Conservation (phyloP, 2,797 vertebrate genomes). For the Poeciliopsis gracilis region DNA sequence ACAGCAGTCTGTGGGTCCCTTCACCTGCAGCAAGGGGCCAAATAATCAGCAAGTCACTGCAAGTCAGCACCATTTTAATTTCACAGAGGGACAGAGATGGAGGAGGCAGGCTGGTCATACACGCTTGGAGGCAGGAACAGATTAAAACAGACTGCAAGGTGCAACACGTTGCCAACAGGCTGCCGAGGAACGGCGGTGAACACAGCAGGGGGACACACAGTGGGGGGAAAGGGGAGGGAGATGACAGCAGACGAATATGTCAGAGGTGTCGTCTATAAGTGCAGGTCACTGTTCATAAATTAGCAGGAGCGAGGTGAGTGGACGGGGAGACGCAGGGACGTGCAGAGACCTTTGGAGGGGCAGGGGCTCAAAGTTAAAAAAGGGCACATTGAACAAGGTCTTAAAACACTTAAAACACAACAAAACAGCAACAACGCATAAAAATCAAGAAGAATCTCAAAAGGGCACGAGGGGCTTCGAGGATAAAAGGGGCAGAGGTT, state of each 20-base stretch:
- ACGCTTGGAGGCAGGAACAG: not conserved
- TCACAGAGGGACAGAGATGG: not conserved
- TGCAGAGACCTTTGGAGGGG: no score
- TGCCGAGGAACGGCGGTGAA: not conserved
- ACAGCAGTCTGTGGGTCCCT: not conserved
- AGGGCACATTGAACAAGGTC: no score
- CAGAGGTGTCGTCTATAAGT: not conserved
- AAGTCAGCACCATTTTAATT: not conserved
- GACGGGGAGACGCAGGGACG: not conserved
- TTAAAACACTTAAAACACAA: no score
- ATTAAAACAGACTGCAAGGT: not conserved
- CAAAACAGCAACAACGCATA: no score
- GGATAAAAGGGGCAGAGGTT: no score
- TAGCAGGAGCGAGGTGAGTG: not conserved
- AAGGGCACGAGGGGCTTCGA: no score
- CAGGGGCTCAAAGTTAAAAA: no score
- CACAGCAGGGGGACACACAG: no score
- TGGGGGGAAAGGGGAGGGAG: no score
- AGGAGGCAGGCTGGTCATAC: not conserved
- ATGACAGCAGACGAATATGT: not conserved
- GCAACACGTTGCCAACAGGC: not conserved
- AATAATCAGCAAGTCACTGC: not conserved
- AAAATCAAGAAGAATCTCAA: no score
- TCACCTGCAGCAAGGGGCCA: not conserved
- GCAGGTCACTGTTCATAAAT: not conserved